Conservation (phyloP, 2,797 vertebrate genomes). For the Thunnus albacares region DNA sequence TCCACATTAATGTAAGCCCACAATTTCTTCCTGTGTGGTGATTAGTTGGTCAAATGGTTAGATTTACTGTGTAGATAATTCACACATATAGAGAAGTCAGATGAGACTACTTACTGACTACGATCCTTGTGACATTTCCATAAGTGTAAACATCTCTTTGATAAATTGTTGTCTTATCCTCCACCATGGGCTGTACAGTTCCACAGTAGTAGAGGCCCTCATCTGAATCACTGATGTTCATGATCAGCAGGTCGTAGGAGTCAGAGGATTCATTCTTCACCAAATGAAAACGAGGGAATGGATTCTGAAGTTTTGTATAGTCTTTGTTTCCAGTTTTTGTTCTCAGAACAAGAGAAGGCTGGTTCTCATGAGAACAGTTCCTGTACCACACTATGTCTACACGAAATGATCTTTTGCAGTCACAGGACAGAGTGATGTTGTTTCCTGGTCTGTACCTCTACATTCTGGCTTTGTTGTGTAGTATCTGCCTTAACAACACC, state of each 20-base stretch:
- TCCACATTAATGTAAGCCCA: too few species aligned
- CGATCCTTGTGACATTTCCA: constrained; percentile 37
- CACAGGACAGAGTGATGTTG: constrained; percentile 65
- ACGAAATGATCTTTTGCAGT: constrained; percentile 8
- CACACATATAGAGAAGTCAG: neutral
- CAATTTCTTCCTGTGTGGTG: neutral
- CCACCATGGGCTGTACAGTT: accelerated
- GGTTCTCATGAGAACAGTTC: constrained; percentile 64
- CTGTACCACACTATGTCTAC: constrained; percentile 59
- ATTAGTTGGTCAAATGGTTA: neutral
- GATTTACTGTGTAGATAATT: neutral
- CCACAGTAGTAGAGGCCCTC: constrained; percentile 75
- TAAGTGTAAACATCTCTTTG: accelerated
- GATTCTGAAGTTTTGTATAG: neutral
- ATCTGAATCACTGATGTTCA: constrained; percentile 47
- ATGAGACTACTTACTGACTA: constrained; percentile 28
- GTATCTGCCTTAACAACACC: too few species aligned
- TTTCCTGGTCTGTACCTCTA: constrained; percentile 47
- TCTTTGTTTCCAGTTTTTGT: too few species aligned
- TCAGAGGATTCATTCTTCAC: constrained; percentile 39
- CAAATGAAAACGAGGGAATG: constrained; percentile 28
- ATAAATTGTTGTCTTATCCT: accelerated
- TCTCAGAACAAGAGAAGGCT: constrained; percentile 46
- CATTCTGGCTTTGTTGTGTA: too few species aligned
- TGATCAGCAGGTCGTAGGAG: constrained; percentile 60